phyloP scores from a whole-genome alignment of 2,113 vertebrate genomes.

The Eubucco bourcierii region DNA sequence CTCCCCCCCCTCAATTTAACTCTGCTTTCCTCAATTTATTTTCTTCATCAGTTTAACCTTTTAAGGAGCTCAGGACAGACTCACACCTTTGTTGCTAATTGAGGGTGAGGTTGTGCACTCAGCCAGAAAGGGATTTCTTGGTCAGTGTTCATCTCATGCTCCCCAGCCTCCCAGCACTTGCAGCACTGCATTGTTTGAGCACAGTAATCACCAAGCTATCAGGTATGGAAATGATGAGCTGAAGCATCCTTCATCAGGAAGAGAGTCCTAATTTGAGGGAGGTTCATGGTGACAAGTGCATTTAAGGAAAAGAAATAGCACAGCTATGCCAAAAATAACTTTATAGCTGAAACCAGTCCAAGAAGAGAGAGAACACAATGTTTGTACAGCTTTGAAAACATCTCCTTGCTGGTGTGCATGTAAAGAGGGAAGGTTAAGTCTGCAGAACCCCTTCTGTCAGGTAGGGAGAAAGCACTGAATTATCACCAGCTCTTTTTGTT shows the following conservation, averaged over 20 bases:
- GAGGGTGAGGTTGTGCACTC: not conserved
- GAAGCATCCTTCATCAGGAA: not conserved
- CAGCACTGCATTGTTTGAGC: not conserved
- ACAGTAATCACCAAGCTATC: not conserved
- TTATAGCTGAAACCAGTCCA: not conserved
- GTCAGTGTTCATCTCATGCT: not conserved
- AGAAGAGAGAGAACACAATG: not conserved
- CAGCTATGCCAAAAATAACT: not conserved
- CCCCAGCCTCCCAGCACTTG: not conserved
- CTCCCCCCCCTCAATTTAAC: rapidly evolving
- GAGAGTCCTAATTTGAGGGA: not conserved
- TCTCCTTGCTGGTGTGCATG: not conserved
- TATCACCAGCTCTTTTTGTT: not conserved
- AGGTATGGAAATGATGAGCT: not conserved
- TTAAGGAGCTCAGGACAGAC: not conserved
- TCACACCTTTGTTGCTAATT: rapidly evolving
- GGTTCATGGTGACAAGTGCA: not conserved
- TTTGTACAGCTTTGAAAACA: not conserved
- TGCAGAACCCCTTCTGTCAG: not conserved
- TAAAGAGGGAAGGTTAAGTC: not conserved
- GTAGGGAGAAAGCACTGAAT: not conserved
- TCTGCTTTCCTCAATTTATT: not conserved
- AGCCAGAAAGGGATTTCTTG: rapidly evolving
- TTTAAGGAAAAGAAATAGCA: not conserved
- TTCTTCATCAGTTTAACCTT: not conserved